These are phyloP conservation scores for Conus betulinus DNA, from an alignment of 1,140 invertebrate species.

Conservation along the genomic window DNA sequence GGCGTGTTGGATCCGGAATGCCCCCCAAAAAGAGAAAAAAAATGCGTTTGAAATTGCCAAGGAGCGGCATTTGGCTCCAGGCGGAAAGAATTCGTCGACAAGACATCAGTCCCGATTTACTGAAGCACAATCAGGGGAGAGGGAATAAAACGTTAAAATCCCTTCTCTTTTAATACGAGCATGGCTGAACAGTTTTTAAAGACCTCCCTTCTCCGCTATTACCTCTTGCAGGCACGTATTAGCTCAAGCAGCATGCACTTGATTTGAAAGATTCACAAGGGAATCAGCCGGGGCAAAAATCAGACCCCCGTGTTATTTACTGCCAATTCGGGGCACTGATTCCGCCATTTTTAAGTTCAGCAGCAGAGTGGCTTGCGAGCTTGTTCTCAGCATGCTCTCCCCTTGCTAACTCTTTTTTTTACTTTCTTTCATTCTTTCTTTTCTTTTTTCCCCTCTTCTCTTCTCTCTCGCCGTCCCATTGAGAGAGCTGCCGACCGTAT, in stretches of 20 bases:
- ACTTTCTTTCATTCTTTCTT: neutral
- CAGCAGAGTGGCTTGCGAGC: neutral
- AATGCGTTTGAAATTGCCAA: conserved; percentile 27
- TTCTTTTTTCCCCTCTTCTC: neutral
- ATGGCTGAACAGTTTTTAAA: conserved; percentile 28
- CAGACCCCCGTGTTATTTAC: conserved; percentile 26
- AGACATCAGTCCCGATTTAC: neutral
- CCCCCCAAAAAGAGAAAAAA: neutral
- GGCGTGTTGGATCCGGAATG: neutral
- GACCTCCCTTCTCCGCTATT: conserved; percentile 8
- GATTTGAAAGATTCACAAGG: conserved; percentile 30
- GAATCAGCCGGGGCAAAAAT: conserved; percentile 8
- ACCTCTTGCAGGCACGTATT: conserved; percentile 22
- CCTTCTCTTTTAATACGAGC: conserved; percentile 25
- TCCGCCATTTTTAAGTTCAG: neutral
- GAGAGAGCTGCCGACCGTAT: conserved; percentile 23
- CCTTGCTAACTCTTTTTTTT: neutral
- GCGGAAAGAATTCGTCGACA: neutral
- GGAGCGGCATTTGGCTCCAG: neutral
- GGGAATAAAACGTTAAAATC: conserved; percentile 27
- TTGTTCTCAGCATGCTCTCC: too few relatives aligned
- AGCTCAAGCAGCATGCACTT: conserved; percentile 19
- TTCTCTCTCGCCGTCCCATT: neutral
- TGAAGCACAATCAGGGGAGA: conserved; percentile 3
- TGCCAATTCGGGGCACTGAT: conserved; percentile 12